These are phyloP conservation scores for Felis chaus DNA, from an alignment of 2,113 vertebrate genomes.

Conservation along the genomic window DNA sequence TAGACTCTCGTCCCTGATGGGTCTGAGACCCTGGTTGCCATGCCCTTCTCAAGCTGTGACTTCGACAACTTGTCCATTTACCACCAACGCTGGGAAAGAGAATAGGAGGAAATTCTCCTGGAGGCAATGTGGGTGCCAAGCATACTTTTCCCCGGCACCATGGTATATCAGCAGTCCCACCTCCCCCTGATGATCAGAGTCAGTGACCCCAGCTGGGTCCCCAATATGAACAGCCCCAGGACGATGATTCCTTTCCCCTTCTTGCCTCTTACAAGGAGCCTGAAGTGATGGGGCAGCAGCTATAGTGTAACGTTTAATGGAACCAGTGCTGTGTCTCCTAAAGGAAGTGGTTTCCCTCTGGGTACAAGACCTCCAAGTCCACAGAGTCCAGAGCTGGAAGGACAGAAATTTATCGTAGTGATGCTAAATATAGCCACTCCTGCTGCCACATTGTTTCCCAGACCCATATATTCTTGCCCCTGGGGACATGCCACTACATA, in stretches of 20 bases:
- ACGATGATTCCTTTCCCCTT: neutral
- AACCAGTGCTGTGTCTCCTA: neutral
- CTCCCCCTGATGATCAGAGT: neutral
- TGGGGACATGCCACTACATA: neutral
- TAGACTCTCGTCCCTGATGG: neutral
- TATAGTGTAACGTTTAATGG: neutral
- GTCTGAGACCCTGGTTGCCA: neutral
- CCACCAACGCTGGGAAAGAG: neutral
- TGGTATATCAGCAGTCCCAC: neutral
- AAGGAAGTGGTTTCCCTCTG: neutral
- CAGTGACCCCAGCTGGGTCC: neutral
- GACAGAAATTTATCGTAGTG: neutral
- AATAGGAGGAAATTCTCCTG: neutral
- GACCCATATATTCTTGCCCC: neutral
- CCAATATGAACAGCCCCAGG: neutral
- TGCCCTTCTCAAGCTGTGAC: neutral
- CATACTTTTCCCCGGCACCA: neutral
- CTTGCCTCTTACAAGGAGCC: neutral
- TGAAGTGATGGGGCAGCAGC: neutral
- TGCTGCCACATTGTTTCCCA: neutral
- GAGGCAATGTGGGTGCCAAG: neutral
- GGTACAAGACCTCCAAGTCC: neutral
- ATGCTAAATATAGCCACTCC: neutral
- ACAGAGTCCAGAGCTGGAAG: neutral
- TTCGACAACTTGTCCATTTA: neutral